Percentiles rank a stretch among this genome's conserved stretches.
Conservation (phyloP, 2,888 invertebrate species). For the Machimus rusticus region DNA sequence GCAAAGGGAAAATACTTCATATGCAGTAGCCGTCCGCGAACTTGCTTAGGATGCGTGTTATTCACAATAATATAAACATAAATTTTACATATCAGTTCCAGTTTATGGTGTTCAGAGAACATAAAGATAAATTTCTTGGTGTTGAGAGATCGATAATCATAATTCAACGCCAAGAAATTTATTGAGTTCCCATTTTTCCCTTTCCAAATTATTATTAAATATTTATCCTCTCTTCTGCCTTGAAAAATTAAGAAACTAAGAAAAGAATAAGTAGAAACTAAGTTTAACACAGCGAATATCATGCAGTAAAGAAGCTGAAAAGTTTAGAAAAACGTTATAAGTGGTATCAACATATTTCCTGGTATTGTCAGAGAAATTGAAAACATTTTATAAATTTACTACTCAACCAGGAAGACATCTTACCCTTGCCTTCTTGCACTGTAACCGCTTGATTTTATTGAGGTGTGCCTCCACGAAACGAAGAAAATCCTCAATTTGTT, state of each 20-base stretch:
- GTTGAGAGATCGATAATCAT: not conserved
- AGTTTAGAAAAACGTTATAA: constrained; percentile 31
- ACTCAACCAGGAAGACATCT: constrained; percentile 57
- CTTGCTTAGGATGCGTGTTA: not conserved
- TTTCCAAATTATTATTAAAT: not conserved
- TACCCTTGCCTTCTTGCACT: constrained; percentile 79
- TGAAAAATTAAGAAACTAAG: not conserved
- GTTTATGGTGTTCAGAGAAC: not conserved
- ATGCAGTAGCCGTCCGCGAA: not conserved
- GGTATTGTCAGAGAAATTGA: not conserved
- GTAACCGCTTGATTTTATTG: constrained; percentile 86
- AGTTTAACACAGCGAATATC: constrained; percentile 18
- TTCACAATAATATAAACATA: not conserved
- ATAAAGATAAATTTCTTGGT: not conserved
- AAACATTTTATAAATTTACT: not conserved
- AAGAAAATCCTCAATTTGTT: constrained; percentile 75
- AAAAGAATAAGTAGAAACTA: not conserved
- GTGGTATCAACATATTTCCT: constrained; percentile 7
- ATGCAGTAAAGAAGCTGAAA: constrained; percentile 36
- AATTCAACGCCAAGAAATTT: not conserved
- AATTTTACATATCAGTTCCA: not conserved
- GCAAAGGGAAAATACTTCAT: not conserved
- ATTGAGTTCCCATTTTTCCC: not conserved
- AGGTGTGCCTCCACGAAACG: constrained; percentile 85
- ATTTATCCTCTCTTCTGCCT: not conserved